Base-by-base conservation (phyloP, 2,113 vertebrate genomes). In the Nibea albiflora region DNA sequence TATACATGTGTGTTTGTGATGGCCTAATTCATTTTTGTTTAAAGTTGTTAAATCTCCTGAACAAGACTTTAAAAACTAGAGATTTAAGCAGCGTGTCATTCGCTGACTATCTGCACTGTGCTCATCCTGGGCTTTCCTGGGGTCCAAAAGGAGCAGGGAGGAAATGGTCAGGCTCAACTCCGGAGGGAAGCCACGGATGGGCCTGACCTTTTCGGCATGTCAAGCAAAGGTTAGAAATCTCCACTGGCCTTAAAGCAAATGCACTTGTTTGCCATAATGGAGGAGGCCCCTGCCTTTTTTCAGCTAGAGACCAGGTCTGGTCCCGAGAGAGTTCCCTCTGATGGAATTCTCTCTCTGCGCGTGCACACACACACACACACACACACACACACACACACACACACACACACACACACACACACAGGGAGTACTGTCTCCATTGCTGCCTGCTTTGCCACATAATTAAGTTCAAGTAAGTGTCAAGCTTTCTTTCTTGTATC, bases 191-290 rank as follows among this genome's bases (percentile, higher is more conserved):
- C 90, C 88, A 65, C 24, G 58, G 91, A 94, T 93, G 89, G 88
- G 86, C 87, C 85, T 95, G 94, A 95, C 95, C 94, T 96, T 96
- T 95, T 92, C 89, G 19, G 76, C 76, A 90, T 93, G 94, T 95
- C 95, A 95, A 85, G 87, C 94, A 96, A 96, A 96, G 95, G 95
- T 95, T 94, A 95, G 93, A 94, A 95, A 94, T 95, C 93, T 95
- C 93, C 88, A 92, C 90, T 95, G 94, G 93, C 95, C 93, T 94
- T 94, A 93, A 95, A 96, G 92, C 93, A 93, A 94, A 94, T 91
- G 92, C 90, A 93, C 92, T 94, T 90, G 93, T 94, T 94, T 94
- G 90, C 92, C 89, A 92, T 95, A 95, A 95, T 89, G 91, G 94
- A 94, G 91, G 83, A 93, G 83, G 77, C 85, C 89, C 82, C 85